These are phyloP conservation scores for Drosophila multiciliata DNA, from an alignment of 2,888 invertebrate genomes.

Conservation along the genomic window DNA sequence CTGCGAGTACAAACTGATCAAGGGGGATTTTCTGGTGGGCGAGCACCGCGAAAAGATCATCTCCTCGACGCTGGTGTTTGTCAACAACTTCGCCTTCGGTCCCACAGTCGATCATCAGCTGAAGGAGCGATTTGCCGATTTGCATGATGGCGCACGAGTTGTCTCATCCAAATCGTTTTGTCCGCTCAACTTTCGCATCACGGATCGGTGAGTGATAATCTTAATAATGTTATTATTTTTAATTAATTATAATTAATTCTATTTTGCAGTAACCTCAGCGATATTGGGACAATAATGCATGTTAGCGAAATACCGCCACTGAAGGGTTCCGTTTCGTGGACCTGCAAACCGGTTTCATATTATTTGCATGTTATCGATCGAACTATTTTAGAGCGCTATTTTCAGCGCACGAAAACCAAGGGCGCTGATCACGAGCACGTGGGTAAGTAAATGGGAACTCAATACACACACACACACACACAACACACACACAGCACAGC, in stretches of 20 bases:
- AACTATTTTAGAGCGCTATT: conserved; percentile 98
- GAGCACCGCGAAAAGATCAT: conserved; percentile 97
- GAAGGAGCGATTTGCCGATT: conserved; percentile 97
- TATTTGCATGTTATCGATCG: conserved; percentile 99
- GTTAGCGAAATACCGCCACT: conserved; percentile 98
- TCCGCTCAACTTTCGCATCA: conserved; percentile 99
- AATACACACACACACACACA: conserved; percentile 11
- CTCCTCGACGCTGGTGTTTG: conserved; percentile 97
- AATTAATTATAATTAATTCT: not conserved
- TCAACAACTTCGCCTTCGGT: conserved; percentile 99
- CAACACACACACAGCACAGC: conserved; percentile 10
- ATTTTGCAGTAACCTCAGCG: conserved; percentile 92
- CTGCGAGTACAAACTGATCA: conserved; percentile 95
- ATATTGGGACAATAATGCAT: conserved; percentile 99
- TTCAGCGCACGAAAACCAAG: conserved; percentile 96
- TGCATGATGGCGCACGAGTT: conserved; percentile 97
- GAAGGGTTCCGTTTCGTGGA: conserved; percentile 99
- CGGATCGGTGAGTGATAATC: conserved; percentile 87
- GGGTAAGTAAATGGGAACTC: conserved; percentile 76
- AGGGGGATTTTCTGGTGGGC: conserved; percentile 97
- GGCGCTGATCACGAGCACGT: conserved; percentile 86
- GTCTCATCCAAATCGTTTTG: conserved; percentile 99
- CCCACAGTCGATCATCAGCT: conserved; percentile 98
- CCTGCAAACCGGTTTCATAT: conserved; percentile 99
- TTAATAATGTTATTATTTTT: not conserved